phyloP scores from a whole-genome alignment of 1,140 invertebrate genomes.

The Caenorhabditis remanei region DNA sequence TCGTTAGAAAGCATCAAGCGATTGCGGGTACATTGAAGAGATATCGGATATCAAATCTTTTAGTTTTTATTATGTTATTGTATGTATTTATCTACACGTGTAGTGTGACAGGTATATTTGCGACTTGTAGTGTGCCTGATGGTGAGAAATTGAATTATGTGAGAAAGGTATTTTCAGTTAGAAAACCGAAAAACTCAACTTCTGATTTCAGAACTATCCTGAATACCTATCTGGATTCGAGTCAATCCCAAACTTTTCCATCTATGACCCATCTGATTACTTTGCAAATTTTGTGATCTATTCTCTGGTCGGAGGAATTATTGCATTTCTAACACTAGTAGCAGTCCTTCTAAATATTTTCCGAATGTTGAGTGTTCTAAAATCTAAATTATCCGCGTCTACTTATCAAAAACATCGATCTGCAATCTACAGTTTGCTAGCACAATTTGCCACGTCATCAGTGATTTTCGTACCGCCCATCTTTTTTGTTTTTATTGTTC shows the following conservation, averaged over 20 bases:
- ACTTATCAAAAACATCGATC: not conserved
- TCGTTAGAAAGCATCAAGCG: not conserved
- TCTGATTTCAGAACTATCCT: slow-evolving; percentile 3
- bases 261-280: not conserved
- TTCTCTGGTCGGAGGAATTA: not conserved
- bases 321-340: not conserved
- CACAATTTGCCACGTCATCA: slow-evolving; percentile 9
- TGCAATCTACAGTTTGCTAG: not conserved
- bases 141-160: not conserved
- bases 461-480: slow-evolving; percentile 18
- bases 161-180: not conserved
- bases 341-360: not conserved
- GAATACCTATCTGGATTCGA: not conserved
- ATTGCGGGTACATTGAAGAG: not conserved
- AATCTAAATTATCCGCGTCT: not conserved
- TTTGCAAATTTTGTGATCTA: not conserved
- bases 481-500: not conserved
- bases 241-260: not conserved
- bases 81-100: not conserved
- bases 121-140: not conserved
- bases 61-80: not conserved
- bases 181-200: not conserved
- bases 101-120: not conserved
- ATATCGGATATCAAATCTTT: not conserved
- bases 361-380: not conserved